Conservation (phyloP, 2,888 invertebrate species). For the Celastrina argiolus region DNA sequence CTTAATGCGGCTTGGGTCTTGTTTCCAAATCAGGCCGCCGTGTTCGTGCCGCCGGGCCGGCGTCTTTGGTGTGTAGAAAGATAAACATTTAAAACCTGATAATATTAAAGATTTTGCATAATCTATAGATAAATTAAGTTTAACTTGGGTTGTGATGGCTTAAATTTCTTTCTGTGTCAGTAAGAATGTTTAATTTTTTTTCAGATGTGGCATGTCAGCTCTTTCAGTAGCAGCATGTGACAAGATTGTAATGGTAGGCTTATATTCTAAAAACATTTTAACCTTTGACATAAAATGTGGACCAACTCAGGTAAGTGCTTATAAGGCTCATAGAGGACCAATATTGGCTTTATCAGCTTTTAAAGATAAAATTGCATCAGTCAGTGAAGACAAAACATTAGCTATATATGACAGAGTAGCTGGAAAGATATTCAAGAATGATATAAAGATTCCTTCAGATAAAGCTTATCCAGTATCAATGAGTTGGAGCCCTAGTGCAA, state of each 20-base stretch:
- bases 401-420: conserved; percentile 77
- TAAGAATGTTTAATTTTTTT: too few relatives aligned
- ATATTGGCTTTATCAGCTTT: conserved; percentile 61
- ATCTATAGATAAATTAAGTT: too few relatives aligned
- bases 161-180: too few relatives aligned
- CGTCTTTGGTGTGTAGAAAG: too few relatives aligned
- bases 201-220: conserved; percentile 72
- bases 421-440: conserved; percentile 57
- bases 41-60: too few relatives aligned
- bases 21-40: too few relatives aligned
- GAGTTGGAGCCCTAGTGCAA: conserved; percentile 58
- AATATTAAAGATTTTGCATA: too few relatives aligned
- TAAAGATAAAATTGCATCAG: conserved; percentile 73
- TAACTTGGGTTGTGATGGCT: too few relatives aligned
- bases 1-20: too few relatives aligned
- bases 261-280: conserved; percentile 74
- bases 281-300: conserved; percentile 73
- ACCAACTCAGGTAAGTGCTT: conserved; percentile 53
- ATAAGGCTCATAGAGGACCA: conserved; percentile 73
- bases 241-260: conserved; percentile 70
- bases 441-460: conserved; percentile 57
- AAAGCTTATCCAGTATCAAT: conserved; percentile 65
- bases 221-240: conserved; percentile 69
- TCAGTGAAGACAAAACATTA: conserved; percentile 78
- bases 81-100: too few relatives aligned